Base-by-base conservation (phyloP, 2,113 vertebrate genomes). In the Pitta sordida region DNA sequence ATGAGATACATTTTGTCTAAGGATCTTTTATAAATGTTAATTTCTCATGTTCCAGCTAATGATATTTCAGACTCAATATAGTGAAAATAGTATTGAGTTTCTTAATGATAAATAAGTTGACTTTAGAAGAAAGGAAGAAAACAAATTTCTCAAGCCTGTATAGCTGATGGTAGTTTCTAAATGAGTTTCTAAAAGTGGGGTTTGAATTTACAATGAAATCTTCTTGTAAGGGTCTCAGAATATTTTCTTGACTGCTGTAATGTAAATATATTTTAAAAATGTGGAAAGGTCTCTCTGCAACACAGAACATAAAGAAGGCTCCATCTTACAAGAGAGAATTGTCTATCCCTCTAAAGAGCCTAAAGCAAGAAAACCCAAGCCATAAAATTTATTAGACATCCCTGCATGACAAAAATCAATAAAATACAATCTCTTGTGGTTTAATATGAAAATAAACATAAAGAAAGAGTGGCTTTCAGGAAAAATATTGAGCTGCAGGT, bases 391-490 rank as follows among this genome's bases (percentile, higher is more conserved):
- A 80, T 77, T 91, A 83, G 85, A 76, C 39, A 53, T 62, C 44
- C 17, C 52, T 88, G 46, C 71, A 58, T 90, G 86, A 77, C 76
- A 93, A 60, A 95, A 94, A 95, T 88, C 79, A 93, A 90, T 92
- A 90, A 88, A 90, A 88, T 80, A 49, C 86, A 69, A 88, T 92
- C 63, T 93, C 71, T 73, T 60, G 53, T 83, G 76, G 79, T 73
- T 93, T 94, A 80, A 77, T 86, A 92, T 90, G 76, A 96, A 96
- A 93, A 90, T 93, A 93, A 90, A 69, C 49, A 49, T 76, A 69
- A 90, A 86, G 79, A 81, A 90, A 46, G 43, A 65, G 34, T 73
- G 41, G 20, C 58, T 79, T 3, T 80, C 49, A 69, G 52, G 41
- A 77, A 80, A 0, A 86, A 83, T 80, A 88, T 29, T 86, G 86